These are phyloP conservation scores for Sapayoa aenigma DNA, from an alignment of 2,113 vertebrate species.

Conservation along the genomic window DNA sequence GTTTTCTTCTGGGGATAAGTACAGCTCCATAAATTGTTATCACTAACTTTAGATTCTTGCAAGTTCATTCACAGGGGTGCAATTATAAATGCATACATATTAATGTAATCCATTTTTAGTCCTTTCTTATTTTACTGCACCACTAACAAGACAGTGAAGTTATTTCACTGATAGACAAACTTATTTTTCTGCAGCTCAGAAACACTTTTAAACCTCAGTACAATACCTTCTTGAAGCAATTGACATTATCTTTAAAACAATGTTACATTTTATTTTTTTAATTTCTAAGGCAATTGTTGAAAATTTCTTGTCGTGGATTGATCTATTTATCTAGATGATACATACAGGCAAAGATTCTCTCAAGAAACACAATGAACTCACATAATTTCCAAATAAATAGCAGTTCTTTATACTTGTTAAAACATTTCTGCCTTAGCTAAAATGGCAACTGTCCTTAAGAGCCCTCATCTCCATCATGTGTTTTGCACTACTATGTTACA, in stretches of 20 bases:
- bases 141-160: background rate
- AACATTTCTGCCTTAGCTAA: background rate
- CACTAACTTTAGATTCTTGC: background rate
- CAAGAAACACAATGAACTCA: background rate
- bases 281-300: background rate
- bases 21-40: background rate
- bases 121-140: constrained; percentile 21
- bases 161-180: background rate
- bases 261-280: background rate
- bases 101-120: constrained; percentile 39
- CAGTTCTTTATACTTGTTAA: background rate
- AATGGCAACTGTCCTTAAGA: background rate
- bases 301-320: background rate
- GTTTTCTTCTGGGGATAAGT: constrained; percentile 12
- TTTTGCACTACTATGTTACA: background rate
- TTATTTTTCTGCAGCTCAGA: background rate
- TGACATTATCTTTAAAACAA: background rate
- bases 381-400: background rate
- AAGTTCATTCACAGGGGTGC: constrained; percentile 10
- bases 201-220: background rate
- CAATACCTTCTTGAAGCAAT: background rate
- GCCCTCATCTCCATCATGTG: background rate
- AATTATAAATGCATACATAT: constrained; percentile 55
- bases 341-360: background rate
- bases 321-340: background rate